Evolutionary conservation across 2,888 invertebrate species (phyloP).

Genomic region (Dermolepida albohirtum): DNA sequence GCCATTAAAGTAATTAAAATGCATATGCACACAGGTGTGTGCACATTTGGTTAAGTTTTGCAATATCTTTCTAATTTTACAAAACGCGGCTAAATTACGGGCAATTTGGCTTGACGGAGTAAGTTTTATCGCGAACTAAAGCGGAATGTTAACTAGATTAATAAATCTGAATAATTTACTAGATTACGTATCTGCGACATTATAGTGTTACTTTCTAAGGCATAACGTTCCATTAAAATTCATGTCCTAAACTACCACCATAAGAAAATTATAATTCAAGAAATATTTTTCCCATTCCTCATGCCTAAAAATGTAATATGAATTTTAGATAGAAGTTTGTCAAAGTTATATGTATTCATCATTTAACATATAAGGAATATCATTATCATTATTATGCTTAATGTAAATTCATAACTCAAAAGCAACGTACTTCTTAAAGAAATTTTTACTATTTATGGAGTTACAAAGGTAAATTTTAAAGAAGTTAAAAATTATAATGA

Average conservation of each 20-base stretch:
- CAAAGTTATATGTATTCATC: too few species aligned
- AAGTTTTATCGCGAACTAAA: conserved; percentile 25
- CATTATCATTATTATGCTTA: too few species aligned
- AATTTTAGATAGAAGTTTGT: too few species aligned
- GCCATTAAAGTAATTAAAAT: conserved; percentile 5
- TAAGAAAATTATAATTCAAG: conserved; percentile 13
- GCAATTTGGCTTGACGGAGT: conserved; percentile 19
- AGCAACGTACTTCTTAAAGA: too few species aligned
- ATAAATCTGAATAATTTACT: conserved; percentile 30
- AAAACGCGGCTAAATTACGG: conserved; percentile 12
- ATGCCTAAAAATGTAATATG: too few species aligned
- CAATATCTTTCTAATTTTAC: conserved; percentile 1
- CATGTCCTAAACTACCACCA: conserved; percentile 5
- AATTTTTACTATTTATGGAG: too few species aligned
- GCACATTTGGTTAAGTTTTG: conserved; percentile 16
- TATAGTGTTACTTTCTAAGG: conserved; percentile 13
- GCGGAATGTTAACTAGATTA: conserved; percentile 28
- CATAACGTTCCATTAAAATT: conserved; percentile 15
- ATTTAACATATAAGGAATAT: too few species aligned
- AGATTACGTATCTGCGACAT: conserved; percentile 19
- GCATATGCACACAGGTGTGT: conserved; percentile 17
- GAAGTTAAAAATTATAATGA: too few species aligned
- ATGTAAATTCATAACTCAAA: too few species aligned
- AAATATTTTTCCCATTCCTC: background rate
- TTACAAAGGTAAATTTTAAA: too few species aligned